A percentile compares a stretch with the other conserved stretches of the same genome.
These are phyloP conservation scores for Atopsyche davidsoni DNA, from an alignment of 1,140 invertebrate genomes.

Conservation along the genomic window DNA sequence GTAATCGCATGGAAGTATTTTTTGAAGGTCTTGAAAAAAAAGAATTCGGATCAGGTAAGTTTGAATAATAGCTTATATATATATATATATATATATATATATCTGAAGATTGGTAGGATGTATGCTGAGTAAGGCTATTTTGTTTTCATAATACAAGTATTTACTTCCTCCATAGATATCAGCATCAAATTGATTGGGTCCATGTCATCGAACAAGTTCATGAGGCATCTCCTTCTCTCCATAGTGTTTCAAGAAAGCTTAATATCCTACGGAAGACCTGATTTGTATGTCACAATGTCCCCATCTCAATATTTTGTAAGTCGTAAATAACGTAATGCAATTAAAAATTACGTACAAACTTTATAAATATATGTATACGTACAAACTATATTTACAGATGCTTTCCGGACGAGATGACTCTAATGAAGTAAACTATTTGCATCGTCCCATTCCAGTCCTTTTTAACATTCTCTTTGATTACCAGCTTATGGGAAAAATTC, in stretches of 20 bases:
- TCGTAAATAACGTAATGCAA: no score
- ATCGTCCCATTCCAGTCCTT: constrained; percentile 42
- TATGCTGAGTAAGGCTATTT: no score
- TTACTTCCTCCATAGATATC: constrained; percentile 15
- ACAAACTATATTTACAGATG: no score
- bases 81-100: no score
- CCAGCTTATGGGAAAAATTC: constrained; percentile 47
- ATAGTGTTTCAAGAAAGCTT: constrained; percentile 49
- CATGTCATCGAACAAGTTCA: constrained; percentile 47
- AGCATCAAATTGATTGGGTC: constrained; percentile 48
- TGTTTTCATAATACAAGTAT: constrained; percentile 12
- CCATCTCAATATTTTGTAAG: constrained; percentile 49
- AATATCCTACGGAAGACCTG: constrained; percentile 45
- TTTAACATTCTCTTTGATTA: constrained; percentile 54
- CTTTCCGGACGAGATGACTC: constrained; percentile 12
- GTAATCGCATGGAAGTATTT: constrained; percentile 44
- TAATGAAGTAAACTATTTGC: neutral
- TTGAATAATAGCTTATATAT: no score
- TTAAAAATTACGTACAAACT: no score
- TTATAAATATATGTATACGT: no score
- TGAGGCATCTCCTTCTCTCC: constrained; percentile 51
- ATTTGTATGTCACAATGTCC: constrained; percentile 49
- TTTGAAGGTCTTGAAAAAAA: constrained; percentile 40
- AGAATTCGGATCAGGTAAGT: no score
- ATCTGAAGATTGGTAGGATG: no score